Evolutionary conservation across 2,888 invertebrate species (phyloP), one percentile per base, ranked within the genome.

Genomic region (Drosophila buzzatii): DNA sequence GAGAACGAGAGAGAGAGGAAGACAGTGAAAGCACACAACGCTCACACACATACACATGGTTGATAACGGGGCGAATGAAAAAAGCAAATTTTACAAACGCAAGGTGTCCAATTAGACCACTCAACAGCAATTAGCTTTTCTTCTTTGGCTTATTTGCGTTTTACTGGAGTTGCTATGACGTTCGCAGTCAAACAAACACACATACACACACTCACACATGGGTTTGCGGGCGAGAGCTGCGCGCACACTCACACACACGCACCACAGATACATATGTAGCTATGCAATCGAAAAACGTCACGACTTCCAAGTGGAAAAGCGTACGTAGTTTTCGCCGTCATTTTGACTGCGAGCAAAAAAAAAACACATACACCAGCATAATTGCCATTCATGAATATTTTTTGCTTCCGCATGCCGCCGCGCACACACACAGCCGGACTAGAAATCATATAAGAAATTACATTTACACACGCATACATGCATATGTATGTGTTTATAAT

Each of bases 131-230:
- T 82, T 87, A 86, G 74, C 72, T 77, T 80, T 82, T 70, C 57
- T 55, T 41, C 64, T 62, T 47, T 60, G 71, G 73, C 78, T 82
- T 79, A 81, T 77, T 86, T 89, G 89, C 89, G 86, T 88, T 86
- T 86, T 79, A 78, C 87, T 85, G 85, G 76, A 85, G 84, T 89
- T 89, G 89, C 83, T 78, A 85, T 85, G 84, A 85, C 89, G 89
- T 85, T 77, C 73, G 72, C 59, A 74, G 56, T 64, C 67, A 73
- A 63, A 68, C 72, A 67, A 62, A 63, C 61, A 67, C 49, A 57
- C 52, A 47, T 57, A 42, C 51, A 49, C 62, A 51, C 37, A 20
- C 62, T 51, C 42, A 33, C 42, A 44, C 35, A 56, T 20, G 20
- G 9, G 35, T 35, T 41, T 47, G 44, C 57, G 58, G 45, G 35